Conservation (phyloP, 2,113 vertebrate genomes). For the Syngnathus scovelli region DNA sequence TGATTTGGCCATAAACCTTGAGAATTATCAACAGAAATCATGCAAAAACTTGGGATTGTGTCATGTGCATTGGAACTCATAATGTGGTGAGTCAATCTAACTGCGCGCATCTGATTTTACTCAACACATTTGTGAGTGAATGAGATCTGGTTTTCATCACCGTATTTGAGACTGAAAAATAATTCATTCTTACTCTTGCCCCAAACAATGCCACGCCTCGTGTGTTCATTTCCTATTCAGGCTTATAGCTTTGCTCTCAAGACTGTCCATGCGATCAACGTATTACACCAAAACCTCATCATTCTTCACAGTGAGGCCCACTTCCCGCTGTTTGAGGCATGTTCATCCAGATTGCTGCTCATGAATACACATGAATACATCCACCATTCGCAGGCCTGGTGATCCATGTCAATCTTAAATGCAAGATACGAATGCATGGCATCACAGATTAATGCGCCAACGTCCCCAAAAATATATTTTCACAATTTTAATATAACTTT, state of each 20-base stretch:
- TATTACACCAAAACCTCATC: constrained; percentile 78
- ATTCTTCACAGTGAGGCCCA: constrained; percentile 75
- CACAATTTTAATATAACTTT: not conserved
- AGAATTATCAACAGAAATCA: constrained; percentile 14
- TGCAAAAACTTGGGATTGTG: not conserved
- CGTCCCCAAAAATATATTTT: not conserved
- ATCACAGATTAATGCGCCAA: constrained; percentile 62
- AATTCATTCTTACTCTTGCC: constrained; percentile 62
- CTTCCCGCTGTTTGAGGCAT: constrained; percentile 41
- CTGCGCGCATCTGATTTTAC: not conserved
- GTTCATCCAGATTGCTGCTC: constrained; percentile 51
- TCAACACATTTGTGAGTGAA: not conserved
- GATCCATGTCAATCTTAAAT: constrained; percentile 78
- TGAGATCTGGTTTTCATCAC: not conserved
- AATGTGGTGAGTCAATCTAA: not conserved
- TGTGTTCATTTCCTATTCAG: not conserved
- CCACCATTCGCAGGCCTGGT: constrained; percentile 51
- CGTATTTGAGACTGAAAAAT: constrained; percentile 21
- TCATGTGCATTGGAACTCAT: not conserved
- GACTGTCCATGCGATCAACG: constrained; percentile 75
- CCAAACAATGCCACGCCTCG: constrained; percentile 78
- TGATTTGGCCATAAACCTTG: constrained; percentile 8
- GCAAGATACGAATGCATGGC: constrained; percentile 67
- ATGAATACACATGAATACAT: constrained; percentile 4
- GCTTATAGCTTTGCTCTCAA: not conserved